Percentiles rank a stretch among this genome's conserved stretches.
Evolutionary conservation across 2,888 invertebrate genomes (phyloP).

Genomic region (Tuberolachnus salignus): DNA sequence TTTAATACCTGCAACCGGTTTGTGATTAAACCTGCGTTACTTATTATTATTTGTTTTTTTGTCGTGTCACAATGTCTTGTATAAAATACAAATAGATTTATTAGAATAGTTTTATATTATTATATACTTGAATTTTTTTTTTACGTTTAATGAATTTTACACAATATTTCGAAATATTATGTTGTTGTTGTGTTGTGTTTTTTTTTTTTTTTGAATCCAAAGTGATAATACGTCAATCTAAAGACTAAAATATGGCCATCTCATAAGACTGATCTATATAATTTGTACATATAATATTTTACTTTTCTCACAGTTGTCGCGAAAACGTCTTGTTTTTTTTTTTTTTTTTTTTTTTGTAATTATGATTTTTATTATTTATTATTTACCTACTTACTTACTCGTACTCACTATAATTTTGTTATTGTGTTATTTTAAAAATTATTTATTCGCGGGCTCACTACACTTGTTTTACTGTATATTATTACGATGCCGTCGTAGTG

Average conservation of each 20-base stretch:
- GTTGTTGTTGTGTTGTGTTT: constrained; percentile 2
- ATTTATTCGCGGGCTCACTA: no score
- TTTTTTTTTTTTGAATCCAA: constrained; percentile 28
- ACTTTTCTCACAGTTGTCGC: not conserved
- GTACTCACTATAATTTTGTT: no score
- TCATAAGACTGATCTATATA: constrained; percentile 51
- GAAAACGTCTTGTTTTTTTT: not conserved
- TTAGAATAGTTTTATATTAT: not conserved
- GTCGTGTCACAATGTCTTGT: not conserved
- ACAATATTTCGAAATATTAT: constrained; percentile 6
- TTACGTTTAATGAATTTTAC: constrained; percentile 35
- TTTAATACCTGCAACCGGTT: not conserved
- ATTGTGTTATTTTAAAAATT: no score
- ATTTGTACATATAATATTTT: constrained; percentile 18
- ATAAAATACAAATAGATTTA: not conserved
- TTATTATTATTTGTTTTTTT: not conserved
- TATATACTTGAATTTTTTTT: constrained; percentile 1
- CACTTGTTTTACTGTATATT: no score
- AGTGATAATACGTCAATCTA: constrained; percentile 47
- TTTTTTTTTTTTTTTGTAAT: no score
- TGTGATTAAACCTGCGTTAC: not conserved
- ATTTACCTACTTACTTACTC: no score
- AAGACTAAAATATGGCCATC: constrained; percentile 51
- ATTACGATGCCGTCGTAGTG: no score
- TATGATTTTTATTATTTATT: no score